phyloP scores from a whole-genome alignment of 2,113 vertebrate genomes.

The Percina caprodes region DNA sequence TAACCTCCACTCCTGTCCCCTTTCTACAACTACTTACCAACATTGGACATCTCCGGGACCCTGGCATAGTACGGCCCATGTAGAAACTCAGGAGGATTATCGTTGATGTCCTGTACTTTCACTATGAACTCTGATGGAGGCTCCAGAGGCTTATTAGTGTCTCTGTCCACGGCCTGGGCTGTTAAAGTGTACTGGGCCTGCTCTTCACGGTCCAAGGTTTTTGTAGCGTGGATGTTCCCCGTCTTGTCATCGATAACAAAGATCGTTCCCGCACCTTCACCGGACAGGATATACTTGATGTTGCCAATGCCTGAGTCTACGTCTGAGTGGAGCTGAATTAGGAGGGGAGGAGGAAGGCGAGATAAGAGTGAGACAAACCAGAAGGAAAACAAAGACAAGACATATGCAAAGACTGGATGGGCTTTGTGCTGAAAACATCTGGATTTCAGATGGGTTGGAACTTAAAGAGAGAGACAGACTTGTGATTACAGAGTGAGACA shows the following conservation, averaged over 20 bases:
- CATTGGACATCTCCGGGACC: slow-evolving; percentile 98
- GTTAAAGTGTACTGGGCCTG: slow-evolving; percentile 97
- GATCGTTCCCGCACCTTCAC: slow-evolving; percentile 97
- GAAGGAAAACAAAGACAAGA: not conserved
- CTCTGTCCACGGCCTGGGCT: slow-evolving; percentile 94
- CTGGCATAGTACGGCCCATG: slow-evolving; percentile 95
- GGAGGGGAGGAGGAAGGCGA: slow-evolving; percentile 13
- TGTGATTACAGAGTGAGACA: not conserved
- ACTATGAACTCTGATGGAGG: slow-evolving; percentile 98
- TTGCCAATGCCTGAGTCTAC: slow-evolving; percentile 94
- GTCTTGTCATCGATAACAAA: slow-evolving; percentile 99
- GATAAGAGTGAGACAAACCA: not conserved
- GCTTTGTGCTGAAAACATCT: not conserved
- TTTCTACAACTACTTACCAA: slow-evolving; percentile 87
- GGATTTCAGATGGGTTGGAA: not conserved
- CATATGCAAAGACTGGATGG: not conserved
- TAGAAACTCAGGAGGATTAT: slow-evolving; percentile 96
- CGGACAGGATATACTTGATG: slow-evolving; percentile 99
- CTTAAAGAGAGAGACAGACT: not conserved
- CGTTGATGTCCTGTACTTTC: slow-evolving; percentile 99
- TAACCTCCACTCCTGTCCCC: not conserved
- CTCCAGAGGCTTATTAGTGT: slow-evolving; percentile 95
- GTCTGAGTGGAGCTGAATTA: slow-evolving; percentile 94
- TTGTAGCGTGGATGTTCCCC: slow-evolving; percentile 98
- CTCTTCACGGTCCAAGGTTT: slow-evolving; percentile 97